Evolutionary conservation across 2,113 vertebrate genomes (phyloP).

Genomic region (Serinus canaria): DNA sequence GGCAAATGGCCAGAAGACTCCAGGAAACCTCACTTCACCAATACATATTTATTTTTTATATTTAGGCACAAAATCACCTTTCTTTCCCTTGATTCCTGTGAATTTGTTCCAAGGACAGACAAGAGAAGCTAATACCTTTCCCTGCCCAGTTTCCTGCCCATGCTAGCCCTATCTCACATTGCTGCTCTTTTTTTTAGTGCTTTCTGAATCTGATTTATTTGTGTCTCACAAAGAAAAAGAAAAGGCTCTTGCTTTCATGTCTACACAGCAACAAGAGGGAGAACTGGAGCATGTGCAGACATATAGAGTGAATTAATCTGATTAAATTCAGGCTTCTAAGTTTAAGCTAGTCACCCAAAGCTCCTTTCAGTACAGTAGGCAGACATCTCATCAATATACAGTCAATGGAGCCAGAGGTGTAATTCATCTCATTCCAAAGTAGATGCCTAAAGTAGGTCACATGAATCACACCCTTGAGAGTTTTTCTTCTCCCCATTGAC

Average conservation of each 20-base stretch:
- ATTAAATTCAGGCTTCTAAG: slow-evolving; percentile 40
- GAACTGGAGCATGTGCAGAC: slow-evolving; percentile 6
- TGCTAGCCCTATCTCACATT: background rate
- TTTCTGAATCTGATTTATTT: slow-evolving; percentile 30
- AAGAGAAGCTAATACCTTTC: background rate
- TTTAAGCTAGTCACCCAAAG: slow-evolving; percentile 54
- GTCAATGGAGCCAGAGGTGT: slow-evolving; percentile 45
- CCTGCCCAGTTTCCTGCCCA: background rate
- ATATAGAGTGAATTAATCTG: slow-evolving; percentile 20
- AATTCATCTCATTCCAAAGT: slow-evolving; percentile 48
- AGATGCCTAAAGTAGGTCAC: slow-evolving; percentile 35
- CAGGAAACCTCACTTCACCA: slow-evolving; percentile 8
- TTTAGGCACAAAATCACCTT: slow-evolving; percentile 30
- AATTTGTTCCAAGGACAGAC: background rate
- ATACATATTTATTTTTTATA: slow-evolving; percentile 54
- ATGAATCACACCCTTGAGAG: slow-evolving; percentile 28
- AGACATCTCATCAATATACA: slow-evolving; percentile 56
- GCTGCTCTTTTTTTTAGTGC: background rate
- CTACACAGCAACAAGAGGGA: background rate
- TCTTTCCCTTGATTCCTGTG: background rate
- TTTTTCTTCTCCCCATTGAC: background rate
- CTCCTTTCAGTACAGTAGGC: slow-evolving; percentile 4
- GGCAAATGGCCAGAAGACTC: slow-evolving; percentile 33
- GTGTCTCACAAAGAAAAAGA: background rate
- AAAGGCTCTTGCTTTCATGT: background rate